Conservation (phyloP, 92 coral and sea anemone genomes). For the Plumapathes pennacea region DNA sequence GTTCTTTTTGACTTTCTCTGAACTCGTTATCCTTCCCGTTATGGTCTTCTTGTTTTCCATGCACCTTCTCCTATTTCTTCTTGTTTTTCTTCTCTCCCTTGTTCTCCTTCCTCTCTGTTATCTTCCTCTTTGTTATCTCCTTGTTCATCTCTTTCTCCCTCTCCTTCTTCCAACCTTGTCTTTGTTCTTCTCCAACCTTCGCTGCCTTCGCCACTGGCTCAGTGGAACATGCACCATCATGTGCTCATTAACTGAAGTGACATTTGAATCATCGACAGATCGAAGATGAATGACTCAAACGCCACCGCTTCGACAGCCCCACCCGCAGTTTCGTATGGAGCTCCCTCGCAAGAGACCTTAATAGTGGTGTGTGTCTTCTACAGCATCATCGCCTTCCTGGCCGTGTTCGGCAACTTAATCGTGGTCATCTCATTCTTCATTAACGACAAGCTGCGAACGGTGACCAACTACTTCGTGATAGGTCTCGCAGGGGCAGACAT, state of each 20-base stretch:
- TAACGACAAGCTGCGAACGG: conserved; percentile 74
- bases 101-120: conserved; percentile 2
- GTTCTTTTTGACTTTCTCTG: not conserved
- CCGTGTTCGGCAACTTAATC: conserved; percentile 72
- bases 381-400: conserved; percentile 57
- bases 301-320: conserved; percentile 8
- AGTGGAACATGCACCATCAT: no score
- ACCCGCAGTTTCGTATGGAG: not conserved
- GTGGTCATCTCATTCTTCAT: conserved; percentile 71
- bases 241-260: no score
- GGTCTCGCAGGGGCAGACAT: conserved; percentile 84
- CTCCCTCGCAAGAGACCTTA: conserved; percentile 32
- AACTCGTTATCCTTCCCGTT: no score
- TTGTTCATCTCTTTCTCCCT: not conserved
- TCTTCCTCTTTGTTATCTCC: conserved; percentile 1
- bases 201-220: conserved; percentile 12
- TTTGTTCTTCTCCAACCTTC: not conserved
- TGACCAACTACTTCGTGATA: conserved; percentile 68
- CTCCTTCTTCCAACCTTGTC: not conserved
- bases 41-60: no score
- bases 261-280: no score
- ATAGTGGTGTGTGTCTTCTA: conserved; percentile 62
- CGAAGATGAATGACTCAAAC: no score
- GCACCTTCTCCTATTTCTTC: no score
- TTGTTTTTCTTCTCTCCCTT: conserved; percentile 1